These are phyloP conservation scores for Malurus splendens DNA, from an alignment of 2,797 vertebrate species.

Conservation along the genomic window DNA sequence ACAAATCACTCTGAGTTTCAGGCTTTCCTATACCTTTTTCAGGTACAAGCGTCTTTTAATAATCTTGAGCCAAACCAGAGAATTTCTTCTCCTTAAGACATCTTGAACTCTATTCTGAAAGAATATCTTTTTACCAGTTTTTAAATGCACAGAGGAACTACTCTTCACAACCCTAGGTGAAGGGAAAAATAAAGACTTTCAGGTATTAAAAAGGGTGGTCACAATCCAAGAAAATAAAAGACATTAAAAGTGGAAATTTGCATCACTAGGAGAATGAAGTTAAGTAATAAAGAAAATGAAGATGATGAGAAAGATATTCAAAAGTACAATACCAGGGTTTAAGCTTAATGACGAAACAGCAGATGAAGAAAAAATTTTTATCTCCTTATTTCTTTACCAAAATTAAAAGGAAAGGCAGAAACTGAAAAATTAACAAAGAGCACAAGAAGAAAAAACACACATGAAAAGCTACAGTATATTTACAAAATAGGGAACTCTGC, in stretches of 20 bases:
- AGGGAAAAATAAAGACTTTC: not conserved
- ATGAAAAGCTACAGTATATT: not conserved
- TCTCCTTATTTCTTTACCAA: not conserved
- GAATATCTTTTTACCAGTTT: not conserved
- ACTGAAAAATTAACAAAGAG: not conserved
- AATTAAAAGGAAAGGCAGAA: not conserved
- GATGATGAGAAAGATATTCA: not conserved
- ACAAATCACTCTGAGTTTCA: not conserved
- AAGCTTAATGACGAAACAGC: not conserved
- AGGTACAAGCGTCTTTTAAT: not conserved
- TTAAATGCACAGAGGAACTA: not conserved
- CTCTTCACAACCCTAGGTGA: not conserved
- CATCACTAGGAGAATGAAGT: not conserved
- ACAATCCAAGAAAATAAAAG: not conserved
- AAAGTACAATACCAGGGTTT: not conserved
- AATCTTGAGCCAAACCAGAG: not conserved
- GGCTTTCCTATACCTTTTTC: not conserved
- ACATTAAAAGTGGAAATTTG: not conserved
- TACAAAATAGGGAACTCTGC: not conserved
- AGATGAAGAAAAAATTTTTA: not conserved
- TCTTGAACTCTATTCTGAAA: not conserved
- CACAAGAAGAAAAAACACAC: not conserved
- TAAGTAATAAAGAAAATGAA: not conserved
- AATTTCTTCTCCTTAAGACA: not conserved
- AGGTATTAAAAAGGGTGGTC: not conserved